Evolutionary conservation across 1,140 invertebrate genomes (phyloP).

Genomic region (Trichomalopsis sarcophagae): DNA sequence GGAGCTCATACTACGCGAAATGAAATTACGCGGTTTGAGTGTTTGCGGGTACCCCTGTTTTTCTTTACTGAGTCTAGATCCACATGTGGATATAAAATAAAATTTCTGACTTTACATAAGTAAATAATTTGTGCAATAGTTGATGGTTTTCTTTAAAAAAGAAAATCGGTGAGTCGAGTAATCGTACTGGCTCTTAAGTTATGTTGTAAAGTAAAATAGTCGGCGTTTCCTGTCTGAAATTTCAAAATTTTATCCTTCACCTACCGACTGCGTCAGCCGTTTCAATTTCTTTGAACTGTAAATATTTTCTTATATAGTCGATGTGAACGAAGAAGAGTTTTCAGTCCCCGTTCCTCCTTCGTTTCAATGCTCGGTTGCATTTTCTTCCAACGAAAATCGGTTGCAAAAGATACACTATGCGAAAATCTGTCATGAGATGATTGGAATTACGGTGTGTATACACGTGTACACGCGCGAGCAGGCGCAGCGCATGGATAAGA

Average conservation of each 20-base stretch:
- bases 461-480: constrained; percentile 59
- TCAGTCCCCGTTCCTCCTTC: constrained; percentile 22
- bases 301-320: constrained; percentile 53
- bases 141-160: constrained; percentile 36
- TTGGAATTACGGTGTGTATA: constrained; percentile 64
- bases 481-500: constrained; percentile 30
- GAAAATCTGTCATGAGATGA: constrained; percentile 54
- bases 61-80: constrained; percentile 37
- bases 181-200: constrained; percentile 24
- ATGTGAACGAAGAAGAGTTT: constrained; percentile 24
- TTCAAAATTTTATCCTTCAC: constrained; percentile 31
- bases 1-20: constrained; percentile 13
- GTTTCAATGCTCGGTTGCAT: constrained; percentile 56
- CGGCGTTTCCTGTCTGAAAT: constrained; percentile 47
- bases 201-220: constrained; percentile 48
- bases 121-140: constrained; percentile 47
- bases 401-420: constrained; percentile 49
- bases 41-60: constrained; percentile 6
- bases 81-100: constrained; percentile 16
- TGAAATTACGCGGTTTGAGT: constrained; percentile 18
- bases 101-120: constrained; percentile 39
- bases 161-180: constrained; percentile 21
- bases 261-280: constrained; percentile 22
- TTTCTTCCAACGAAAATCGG: constrained; percentile 60
- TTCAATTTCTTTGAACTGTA: constrained; percentile 50